These are phyloP conservation scores for Tricholauxania praeusta DNA, from an alignment of 2,888 invertebrate genomes.

Conservation along the genomic window DNA sequence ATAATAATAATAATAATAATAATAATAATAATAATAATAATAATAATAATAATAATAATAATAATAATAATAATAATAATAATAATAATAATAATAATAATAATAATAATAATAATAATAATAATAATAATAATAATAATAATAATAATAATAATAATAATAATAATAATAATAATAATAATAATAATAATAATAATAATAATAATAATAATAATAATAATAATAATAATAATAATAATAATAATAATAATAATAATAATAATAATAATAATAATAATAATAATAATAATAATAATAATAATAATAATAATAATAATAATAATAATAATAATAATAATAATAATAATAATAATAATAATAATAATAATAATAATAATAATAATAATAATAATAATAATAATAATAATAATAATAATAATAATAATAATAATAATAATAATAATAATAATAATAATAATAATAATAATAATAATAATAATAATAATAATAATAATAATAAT, in stretches of 20 bases:
- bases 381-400: not conserved
- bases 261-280: not conserved
- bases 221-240: slow-evolving; percentile 5
- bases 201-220: slow-evolving; percentile 9
- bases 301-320: slow-evolving; percentile 6
- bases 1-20: slow-evolving; percentile 9
- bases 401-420: slow-evolving; percentile 7
- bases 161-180: slow-evolving; percentile 3
- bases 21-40: slow-evolving; percentile 9
- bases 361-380: not conserved
- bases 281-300: too few species aligned
- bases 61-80: slow-evolving; percentile 9
- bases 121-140: slow-evolving; percentile 9
- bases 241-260: slow-evolving; percentile 9
- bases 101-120: slow-evolving; percentile 7
- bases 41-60: slow-evolving; percentile 9
- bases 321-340: slow-evolving; percentile 9
- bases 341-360: slow-evolving; percentile 7
- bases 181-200: slow-evolving; percentile 11
- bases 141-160: slow-evolving; percentile 5
- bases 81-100: slow-evolving; percentile 9
- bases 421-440: too few species aligned
- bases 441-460: too few species aligned
- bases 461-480: too few species aligned
- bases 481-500: too few species aligned